Base-by-base conservation (phyloP, 2,797 vertebrate genomes). In the Muraenolepis orangiensis region DNA sequence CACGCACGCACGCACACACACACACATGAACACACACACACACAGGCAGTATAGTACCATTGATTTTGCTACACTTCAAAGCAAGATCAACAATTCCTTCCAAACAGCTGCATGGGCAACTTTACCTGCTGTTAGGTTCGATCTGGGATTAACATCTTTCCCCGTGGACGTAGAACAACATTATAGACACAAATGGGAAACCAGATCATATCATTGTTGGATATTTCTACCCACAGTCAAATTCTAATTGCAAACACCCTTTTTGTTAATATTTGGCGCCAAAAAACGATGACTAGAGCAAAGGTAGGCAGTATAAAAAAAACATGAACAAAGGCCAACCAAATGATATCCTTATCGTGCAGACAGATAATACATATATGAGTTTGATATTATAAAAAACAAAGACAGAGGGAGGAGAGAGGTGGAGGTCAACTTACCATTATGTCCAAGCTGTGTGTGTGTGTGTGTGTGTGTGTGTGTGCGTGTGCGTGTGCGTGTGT, bases 11-110 rank as follows among this genome's bases (percentile, higher is more conserved):
- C 13, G 4, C n/a, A 61, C 4, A 61, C 57, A n/a, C 23, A 11
- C 6, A 61, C 5, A 18, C 29, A 4, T 68, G 31, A 40, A 4
- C 31, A n/a, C 46, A 28, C 29, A 12, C 26, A 61, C 31, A 40
- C 31, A 68, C 42, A 68, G 61, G n/a, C 26, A 26, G 4, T 36
- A 34, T 57, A 66, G n/a, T 20, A 32, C 13, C 40, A 70, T 14
- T 67, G 72, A 74, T 7, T 64, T 36, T 32, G 57, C n/a, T 32
- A 46, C 28, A 74, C 28, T 68, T 74, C 72, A 46, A 68, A n/a
- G 64, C 64, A 66, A 40, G 32, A 73, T 38, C 57, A 66, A 4
- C 12, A 29, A 66, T 61, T 8, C 14, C 6, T 61, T 4, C 14
- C 6, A 42, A 23, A 70, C 69, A 40, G 69, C 29, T 71, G 70